phyloP scores from a whole-genome alignment of 2,888 invertebrate species.

The Epistrophella euchroma region DNA sequence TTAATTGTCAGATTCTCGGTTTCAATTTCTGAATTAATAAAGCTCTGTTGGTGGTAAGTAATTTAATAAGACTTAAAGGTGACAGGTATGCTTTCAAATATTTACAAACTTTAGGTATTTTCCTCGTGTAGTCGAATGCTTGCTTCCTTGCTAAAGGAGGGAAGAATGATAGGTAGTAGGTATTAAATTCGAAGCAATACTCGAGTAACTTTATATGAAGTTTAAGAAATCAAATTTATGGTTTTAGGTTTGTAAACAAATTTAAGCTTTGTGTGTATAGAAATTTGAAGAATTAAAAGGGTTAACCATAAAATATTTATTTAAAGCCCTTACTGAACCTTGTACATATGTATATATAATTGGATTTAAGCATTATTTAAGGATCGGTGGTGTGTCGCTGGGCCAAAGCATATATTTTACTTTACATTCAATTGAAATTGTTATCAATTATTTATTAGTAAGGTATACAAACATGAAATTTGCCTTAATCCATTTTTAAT shows the following conservation, averaged over 20 bases:
- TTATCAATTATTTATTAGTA: no score
- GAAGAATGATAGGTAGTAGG: neutral
- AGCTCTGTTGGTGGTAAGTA: neutral
- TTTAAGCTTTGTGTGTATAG: neutral
- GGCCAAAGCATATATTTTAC: neutral
- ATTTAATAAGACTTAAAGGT: conserved; percentile 11
- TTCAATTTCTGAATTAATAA: conserved; percentile 31
- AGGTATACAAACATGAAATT: no score
- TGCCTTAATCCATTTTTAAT: no score
- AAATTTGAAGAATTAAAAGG: neutral
- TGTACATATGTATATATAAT: neutral
- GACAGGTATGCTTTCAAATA: neutral
- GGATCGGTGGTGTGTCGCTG: neutral
- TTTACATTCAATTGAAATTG: neutral
- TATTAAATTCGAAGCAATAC: neutral
- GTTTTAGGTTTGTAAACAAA: neutral
- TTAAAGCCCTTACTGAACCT: neutral
- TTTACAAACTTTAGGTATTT: neutral
- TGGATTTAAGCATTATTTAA: conserved; percentile 1
- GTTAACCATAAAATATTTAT: neutral
- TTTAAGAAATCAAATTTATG: conserved; percentile 19
- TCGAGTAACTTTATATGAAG: neutral
- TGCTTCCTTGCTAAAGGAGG: neutral
- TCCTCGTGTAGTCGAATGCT: no score
- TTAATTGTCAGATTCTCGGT: conserved; percentile 22